Evolutionary conservation across 2,113 vertebrate genomes (phyloP).

Genomic region (Hiodon tergisus): DNA sequence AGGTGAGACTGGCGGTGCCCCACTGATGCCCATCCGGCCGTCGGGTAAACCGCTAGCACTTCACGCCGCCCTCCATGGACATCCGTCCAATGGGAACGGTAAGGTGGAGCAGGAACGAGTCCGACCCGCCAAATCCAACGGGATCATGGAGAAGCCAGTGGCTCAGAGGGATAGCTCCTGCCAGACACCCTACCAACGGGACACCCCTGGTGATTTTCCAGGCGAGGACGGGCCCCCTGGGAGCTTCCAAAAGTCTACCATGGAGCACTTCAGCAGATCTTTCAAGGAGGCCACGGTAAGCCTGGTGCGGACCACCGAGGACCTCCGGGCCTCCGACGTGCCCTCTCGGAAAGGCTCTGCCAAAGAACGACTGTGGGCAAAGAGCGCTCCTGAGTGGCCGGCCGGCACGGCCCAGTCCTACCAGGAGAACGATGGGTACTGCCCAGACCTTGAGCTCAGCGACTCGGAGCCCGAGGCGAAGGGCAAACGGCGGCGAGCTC

Average conservation of each 20-base stretch:
- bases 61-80: constrained; percentile 76
- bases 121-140: constrained; percentile 66
- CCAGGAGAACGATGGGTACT: constrained; percentile 93
- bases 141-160: constrained; percentile 65
- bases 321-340: constrained; percentile 74
- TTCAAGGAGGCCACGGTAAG: constrained; percentile 88
- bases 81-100: constrained; percentile 73
- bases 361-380: constrained; percentile 78
- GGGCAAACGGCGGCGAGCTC: constrained; percentile 63
- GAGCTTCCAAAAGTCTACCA: constrained; percentile 71
- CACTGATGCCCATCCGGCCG: constrained; percentile 49
- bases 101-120: constrained; percentile 60
- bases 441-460: constrained; percentile 90
- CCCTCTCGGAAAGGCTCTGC: constrained; percentile 60
- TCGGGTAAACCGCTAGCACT: constrained; percentile 74
- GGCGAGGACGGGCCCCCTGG: constrained; percentile 51
- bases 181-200: constrained; percentile 65
- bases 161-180: constrained; percentile 75
- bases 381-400: constrained; percentile 61
- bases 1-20: constrained; percentile 36
- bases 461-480: constrained; percentile 90
- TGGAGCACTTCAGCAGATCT: constrained; percentile 83
- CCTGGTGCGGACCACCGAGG: constrained; percentile 78
- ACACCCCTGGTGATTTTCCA: constrained; percentile 56
- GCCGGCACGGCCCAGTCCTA: constrained; percentile 57